Evolutionary conservation across 2,888 invertebrate species (phyloP), one percentile per base, ranked within the genome.

Genomic region (Habroteleia sp.): DNA sequence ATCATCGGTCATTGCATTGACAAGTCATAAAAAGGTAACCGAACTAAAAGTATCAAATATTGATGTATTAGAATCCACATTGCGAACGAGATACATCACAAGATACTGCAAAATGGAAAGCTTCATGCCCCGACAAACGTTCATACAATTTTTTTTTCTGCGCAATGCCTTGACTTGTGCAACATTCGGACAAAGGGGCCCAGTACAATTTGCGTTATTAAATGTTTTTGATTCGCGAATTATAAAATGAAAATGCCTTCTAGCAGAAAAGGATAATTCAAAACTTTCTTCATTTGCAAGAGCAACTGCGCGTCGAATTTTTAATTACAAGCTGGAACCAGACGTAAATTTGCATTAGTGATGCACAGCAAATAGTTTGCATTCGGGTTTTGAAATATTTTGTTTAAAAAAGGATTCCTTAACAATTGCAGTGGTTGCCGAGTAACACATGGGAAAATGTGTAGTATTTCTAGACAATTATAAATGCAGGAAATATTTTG

Each of bases 1-100:
- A 60, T 62, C 48, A 54, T 54, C 48, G 62, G 46, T 63, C 71
- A 71, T 56, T 54, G 71, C 39, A 63, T 63, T 52, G 71, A 71
- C 60, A 56, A 44, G 71, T 41, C 50, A 35, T 41, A 63, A 56
- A 71, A 60, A 71, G 42, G 42, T 20, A 44, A 8, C 48, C 25
- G n/a, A 37, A 33, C 23, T 44, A 44, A 54, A 41, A 71, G 60
- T 41, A 71, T 63, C 29, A 44, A 46, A 58, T 60, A 60, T 63
- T 63, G 62, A 71, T 63, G 54, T 46, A 63, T 71, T 62, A 63
- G 46, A 62, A 54, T 54, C 56, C 48, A 23, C 27, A 42, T 33
- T 42, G 46, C 25, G 50, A 56, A 56, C 48, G 44, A 48, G 37
- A 35, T 71, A 23, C 50, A 62, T 33, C 44, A 46, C 39, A 54